Evolutionary conservation across 2,888 invertebrate species (phyloP), one percentile per base, ranked within the genome.

Genomic region (Stegophylla sp.): DNA sequence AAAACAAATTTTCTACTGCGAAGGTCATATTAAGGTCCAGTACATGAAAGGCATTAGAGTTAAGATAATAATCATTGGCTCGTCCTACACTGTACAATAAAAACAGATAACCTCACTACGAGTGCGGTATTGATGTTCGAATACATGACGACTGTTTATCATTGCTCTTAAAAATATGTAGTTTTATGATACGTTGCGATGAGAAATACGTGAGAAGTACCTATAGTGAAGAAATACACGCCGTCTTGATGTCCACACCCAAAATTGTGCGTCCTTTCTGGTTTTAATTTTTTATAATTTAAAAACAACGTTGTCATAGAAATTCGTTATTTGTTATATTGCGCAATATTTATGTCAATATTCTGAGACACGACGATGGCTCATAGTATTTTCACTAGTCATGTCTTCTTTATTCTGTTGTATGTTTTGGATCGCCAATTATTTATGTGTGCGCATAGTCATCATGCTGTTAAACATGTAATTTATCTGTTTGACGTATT

Each of bases 261-360:
- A 53, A 53, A 3, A 45, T 7, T 7, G 34, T 53, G n/a, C n/a
- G 2, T 53, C 17, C n/a, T 53, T 53, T 4, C 51, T 26, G 5
- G 4, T 28, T 61, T n/a, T n/a, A n/a, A n/a, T n/a, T 20, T 17
- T n/a, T 59, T 73, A 12, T 28, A n/a, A n/a, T 51, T 48, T 69
- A 10, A 51, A 48, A 20, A 48, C 7, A 34, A n/a, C 10, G 34
- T 74, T 63, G 74, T 63, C 48, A 74, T 63, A 20, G 63, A 0
- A 20, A 74, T 48, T 69, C n/a, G 17, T 12, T 17, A 15, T 45
- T 67, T 17, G 26, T 51, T 51, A 9, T 26, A 28, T 51, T 69
- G 17, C n/a, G 48, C n/a, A 51, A 51, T 17, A 34, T 63, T 0
- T 20, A 12, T 3, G 4, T 12, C 13, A 23, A 7, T 20, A 48